phyloP scores from a whole-genome alignment of 2,113 vertebrate species.

The Dasyornis broadbenti region DNA sequence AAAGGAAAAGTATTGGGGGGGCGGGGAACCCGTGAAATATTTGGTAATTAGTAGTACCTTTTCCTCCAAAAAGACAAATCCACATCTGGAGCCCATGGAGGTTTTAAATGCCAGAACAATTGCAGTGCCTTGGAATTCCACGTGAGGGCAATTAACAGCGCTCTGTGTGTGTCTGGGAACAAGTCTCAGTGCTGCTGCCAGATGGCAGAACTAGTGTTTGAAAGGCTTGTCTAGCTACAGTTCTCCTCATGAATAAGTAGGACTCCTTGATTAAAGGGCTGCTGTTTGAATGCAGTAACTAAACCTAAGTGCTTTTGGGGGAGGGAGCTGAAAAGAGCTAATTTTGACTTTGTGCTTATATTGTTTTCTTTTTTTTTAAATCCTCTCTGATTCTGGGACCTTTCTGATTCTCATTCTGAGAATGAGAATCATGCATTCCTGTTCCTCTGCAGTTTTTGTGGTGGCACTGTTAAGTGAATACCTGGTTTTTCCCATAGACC shows the following conservation, averaged over 20 bases:
- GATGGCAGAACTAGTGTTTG: constrained; percentile 11
- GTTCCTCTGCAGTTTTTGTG: neutral
- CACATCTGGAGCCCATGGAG: neutral
- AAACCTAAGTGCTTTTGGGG: neutral
- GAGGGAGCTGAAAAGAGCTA: constrained; percentile 1
- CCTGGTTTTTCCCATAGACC: neutral
- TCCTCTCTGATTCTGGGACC: neutral
- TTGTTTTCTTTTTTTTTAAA: neutral
- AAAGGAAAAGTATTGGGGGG: neutral
- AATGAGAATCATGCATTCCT: neutral
- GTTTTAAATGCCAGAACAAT: constrained; percentile 11
- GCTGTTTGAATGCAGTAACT: constrained; percentile 14
- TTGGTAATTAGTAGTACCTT: neutral
- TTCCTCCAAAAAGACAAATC: neutral
- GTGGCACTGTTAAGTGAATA: neutral
- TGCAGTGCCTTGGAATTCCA: constrained; percentile 36
- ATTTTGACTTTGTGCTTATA: neutral
- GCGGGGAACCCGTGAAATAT: neutral
- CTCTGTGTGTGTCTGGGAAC: neutral
- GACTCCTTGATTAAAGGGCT: constrained; percentile 50
- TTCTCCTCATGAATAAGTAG: constrained; percentile 39
- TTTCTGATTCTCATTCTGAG: too few relatives aligned
- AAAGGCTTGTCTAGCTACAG: constrained; percentile 30
- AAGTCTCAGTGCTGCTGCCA: constrained; percentile 12
- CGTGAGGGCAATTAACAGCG: constrained; percentile 19